phyloP scores from a whole-genome alignment of 2,113 vertebrate species.

The Dromiciops gliroides region DNA sequence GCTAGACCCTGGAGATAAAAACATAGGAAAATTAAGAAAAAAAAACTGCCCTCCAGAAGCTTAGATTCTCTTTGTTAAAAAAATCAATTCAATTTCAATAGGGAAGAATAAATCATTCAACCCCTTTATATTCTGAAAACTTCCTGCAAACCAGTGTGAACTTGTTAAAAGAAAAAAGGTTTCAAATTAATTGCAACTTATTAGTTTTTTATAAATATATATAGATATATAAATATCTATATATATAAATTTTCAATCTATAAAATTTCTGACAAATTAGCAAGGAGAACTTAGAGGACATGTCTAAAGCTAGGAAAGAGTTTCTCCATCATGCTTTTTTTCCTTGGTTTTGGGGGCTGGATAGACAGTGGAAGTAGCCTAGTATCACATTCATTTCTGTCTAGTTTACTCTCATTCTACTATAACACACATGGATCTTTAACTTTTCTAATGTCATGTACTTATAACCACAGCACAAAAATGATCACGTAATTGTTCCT shows the following conservation, averaged over 20 bases:
- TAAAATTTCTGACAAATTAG: neutral
- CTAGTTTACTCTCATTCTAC: neutral
- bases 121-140: slow-evolving; percentile 34
- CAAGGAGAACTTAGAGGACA: neutral
- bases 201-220: neutral
- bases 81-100: slow-evolving; percentile 25
- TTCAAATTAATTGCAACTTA: slow-evolving; percentile 39
- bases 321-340: neutral
- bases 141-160: slow-evolving; percentile 40
- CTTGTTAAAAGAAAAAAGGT: slow-evolving; percentile 21
- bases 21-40: neutral
- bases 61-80: neutral
- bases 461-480: neutral
- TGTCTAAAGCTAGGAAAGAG: neutral
- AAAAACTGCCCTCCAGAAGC: neutral
- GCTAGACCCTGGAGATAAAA: neutral
- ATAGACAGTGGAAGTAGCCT: neutral
- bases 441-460: neutral
- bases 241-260: neutral
- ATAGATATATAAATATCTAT: too few relatives aligned
- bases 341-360: neutral
- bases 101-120: slow-evolving; percentile 37
- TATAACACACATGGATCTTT: neutral
- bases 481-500: neutral
- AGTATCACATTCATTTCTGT: neutral